Evolutionary conservation across 2,888 invertebrate genomes (phyloP).

Genomic region (Ptychoptera contaminata): DNA sequence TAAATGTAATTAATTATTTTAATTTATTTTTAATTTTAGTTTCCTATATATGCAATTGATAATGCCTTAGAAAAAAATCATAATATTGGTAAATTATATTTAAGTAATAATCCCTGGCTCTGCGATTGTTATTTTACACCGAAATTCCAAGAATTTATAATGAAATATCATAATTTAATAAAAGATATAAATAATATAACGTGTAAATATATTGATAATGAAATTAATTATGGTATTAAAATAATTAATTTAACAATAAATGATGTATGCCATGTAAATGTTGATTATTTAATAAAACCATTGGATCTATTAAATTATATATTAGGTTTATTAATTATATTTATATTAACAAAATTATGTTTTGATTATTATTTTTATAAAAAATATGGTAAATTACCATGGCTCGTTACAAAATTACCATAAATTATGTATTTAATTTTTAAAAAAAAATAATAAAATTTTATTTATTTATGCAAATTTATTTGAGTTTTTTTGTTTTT

Average conservation of each 20-base stretch:
- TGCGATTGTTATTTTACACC: slow-evolving; percentile 72
- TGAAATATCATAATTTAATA: slow-evolving; percentile 53
- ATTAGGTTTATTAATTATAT: slow-evolving; percentile 47
- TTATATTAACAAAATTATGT: slow-evolving; percentile 56
- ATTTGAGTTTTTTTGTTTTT: too few species aligned
- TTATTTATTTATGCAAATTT: too few species aligned
- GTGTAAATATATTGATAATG: slow-evolving; percentile 46
- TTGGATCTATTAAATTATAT: slow-evolving; percentile 59
- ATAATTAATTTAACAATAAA: slow-evolving; percentile 51
- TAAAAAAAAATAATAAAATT: too few species aligned
- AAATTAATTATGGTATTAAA: slow-evolving; percentile 29
- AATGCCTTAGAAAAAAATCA: slow-evolving; percentile 59
- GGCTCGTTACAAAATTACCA: slow-evolving; percentile 69
- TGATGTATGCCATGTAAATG: slow-evolving; percentile 45
- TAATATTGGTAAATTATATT: slow-evolving; percentile 48
- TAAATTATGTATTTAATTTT: slow-evolving; percentile 19
- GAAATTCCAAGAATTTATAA: slow-evolving; percentile 51
- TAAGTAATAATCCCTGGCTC: slow-evolving; percentile 67
- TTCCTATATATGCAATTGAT: slow-evolving; percentile 66
- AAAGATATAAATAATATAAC: slow-evolving; percentile 51
- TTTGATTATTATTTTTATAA: slow-evolving; percentile 74
- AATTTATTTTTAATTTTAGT: slow-evolving; percentile 30
- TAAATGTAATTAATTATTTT: too few species aligned
- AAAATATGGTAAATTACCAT: slow-evolving; percentile 62
- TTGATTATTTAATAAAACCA: slow-evolving; percentile 41